These are phyloP conservation scores for Myocastor coypus DNA, from an alignment of 2,113 vertebrate genomes.

Conservation along the genomic window DNA sequence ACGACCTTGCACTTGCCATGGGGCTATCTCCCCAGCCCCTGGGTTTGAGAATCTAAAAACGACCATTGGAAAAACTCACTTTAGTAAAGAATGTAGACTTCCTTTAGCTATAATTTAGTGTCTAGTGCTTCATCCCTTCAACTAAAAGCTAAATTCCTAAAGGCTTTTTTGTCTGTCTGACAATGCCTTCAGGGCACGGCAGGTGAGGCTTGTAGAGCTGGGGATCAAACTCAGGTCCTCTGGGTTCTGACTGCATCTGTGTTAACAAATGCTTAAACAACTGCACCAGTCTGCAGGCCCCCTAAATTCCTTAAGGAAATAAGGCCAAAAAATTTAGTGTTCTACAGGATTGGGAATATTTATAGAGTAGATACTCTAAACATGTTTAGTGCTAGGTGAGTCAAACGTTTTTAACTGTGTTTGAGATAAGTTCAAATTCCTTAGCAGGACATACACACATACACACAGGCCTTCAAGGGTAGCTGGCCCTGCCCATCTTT, in stretches of 20 bases:
- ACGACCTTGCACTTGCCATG: no score
- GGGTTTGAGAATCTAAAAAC: constrained; percentile 49
- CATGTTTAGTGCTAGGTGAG: neutral
- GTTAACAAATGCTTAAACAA: no score
- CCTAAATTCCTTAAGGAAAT: neutral
- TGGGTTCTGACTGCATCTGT: no score
- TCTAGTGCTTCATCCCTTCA: neutral
- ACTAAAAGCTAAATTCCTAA: constrained; percentile 45
- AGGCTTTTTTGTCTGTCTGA: neutral
- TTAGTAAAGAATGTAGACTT: constrained; percentile 3
- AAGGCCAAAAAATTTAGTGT: constrained; percentile 1
- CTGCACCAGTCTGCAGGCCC: no score
- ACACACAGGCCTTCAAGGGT: neutral
- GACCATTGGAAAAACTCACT: constrained; percentile 8
- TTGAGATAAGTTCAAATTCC: neutral
- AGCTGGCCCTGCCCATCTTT: neutral
- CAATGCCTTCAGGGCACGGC: no score
- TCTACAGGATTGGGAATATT: neutral
- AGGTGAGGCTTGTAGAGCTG: no score
- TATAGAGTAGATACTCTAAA: neutral
- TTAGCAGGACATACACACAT: neutral
- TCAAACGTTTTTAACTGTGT: neutral
- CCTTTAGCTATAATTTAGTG: neutral
- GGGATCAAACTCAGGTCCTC: no score
- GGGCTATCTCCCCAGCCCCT: no score